Base-by-base conservation (phyloP, 2,113 vertebrate genomes). In the Apodemus speciosus region DNA sequence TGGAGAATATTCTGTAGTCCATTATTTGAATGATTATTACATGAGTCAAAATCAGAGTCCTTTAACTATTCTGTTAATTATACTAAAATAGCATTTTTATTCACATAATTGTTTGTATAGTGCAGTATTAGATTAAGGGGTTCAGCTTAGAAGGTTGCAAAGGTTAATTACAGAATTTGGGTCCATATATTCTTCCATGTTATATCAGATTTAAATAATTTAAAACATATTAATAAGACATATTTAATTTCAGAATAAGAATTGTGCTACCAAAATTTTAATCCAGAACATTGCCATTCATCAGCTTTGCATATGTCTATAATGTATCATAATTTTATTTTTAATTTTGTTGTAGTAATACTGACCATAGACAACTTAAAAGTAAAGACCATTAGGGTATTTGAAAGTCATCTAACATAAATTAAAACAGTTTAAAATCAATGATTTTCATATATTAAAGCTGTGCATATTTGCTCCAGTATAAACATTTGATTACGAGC, bases 371-470 rank as follows among this genome's bases (percentile, higher is more conserved):
- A 92, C 0, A 27, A 20, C 95, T 92, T 90, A 68, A 93, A 88
- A 88, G 71, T 84, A 95, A 68, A 80, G 85, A 64, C 14, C 43
- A 96, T 96, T 90, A 94, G 92, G 96, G 96, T 85, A 95, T 94
- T 95, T 98, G 88, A 95, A 96, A 96, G 96, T 94, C 84, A 6
- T 53, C 2, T 95, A 87, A 95, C 80, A 95, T 66, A 4, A 96
- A 95, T 56, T 85, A 35, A 94, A 97, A 76, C 32, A 95, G 95
- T 95, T 96, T 96, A 94, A 97, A 95, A 68, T 84, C 35, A 95
- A 20, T 95, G 71, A 21, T 32, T 85, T 93, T 92, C 91, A 89
- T 90, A 95, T 96, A 96, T 94, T 96, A 93, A 95, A 97, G 27
- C 23, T 95, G 51, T 93, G 0, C 95, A 94, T 97, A 64, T 51